Percentiles rank a stretch among this genome's conserved stretches.
phyloP scores from a whole-genome alignment of 53 echinoderm and acorn worm species.

The Luidia sarsii region DNA sequence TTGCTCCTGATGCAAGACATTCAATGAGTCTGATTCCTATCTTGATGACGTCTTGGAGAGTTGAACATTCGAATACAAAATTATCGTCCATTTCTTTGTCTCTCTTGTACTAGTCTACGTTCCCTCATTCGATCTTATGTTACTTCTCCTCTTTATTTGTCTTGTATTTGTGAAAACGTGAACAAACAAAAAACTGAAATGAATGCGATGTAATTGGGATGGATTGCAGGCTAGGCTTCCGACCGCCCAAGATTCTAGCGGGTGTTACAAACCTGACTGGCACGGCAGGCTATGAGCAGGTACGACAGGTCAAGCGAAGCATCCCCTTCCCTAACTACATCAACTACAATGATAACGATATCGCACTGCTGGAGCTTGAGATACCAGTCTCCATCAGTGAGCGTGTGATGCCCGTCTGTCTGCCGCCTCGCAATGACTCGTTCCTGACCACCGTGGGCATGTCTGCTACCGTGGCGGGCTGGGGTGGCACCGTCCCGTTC shows the following conservation, averaged over 20 bases:
- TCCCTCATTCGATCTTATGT: too few species aligned
- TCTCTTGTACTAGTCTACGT: too few species aligned
- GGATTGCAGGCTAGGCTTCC: neutral
- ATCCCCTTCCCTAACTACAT: conserved; percentile 11
- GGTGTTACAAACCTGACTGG: conserved; percentile 15
- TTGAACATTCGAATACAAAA: too few species aligned
- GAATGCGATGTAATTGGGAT: neutral
- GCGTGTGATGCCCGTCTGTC: conserved; percentile 26
- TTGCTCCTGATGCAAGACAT: too few species aligned
- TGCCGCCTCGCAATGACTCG: conserved; percentile 36
- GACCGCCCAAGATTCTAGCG: neutral
- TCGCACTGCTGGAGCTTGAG: conserved; percentile 29
- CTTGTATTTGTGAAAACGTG: neutral
- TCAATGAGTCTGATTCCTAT: too few species aligned
- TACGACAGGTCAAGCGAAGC: conserved; percentile 19
- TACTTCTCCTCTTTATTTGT: too few species aligned
- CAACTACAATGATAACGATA: conserved; percentile 40
- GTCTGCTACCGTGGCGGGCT: conserved; percentile 16
- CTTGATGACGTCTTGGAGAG: too few species aligned
- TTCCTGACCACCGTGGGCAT: neutral
- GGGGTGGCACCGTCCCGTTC: conserved; percentile 41
- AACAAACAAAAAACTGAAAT: neutral
- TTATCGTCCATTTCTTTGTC: too few species aligned
- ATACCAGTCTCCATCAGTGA: conserved; percentile 30
- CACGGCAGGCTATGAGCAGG: conserved; percentile 16